Base-by-base conservation (phyloP, 2,797 vertebrate species). In the Onychomys arenicola region DNA sequence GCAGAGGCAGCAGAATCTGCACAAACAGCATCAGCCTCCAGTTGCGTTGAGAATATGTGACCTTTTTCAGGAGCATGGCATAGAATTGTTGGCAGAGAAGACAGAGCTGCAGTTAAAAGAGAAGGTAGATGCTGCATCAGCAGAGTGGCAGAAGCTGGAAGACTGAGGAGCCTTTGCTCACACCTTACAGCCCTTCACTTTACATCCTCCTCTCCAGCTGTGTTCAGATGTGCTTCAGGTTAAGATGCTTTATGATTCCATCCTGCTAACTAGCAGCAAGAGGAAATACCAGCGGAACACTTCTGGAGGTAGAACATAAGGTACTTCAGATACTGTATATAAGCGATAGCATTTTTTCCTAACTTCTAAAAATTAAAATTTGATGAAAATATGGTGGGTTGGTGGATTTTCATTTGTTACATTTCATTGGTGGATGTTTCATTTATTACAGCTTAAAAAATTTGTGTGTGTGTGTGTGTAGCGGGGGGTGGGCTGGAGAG, bases 81-180 rank as follows among this genome's bases (percentile, higher is more conserved):
- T 99, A 99, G 98, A 99, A 99, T 98, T 99, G 99, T 97, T 99
- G 99, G 98, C 99, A 98, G 98, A 99, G 98, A 65, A 99, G 99
- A 96, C 97, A 98, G 93, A 98, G 98, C 99, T 99, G 96, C 21
- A 5, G 46, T 32, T 25, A 57, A 40, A 59, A 57, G 34, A 96
- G 52, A 57, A 40, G 59, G 0, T 4, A 90, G 71, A 86, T 61
- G 59, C 67, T 32, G 0, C 0, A 2, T 1, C 46, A 93, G 12
- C n/a, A 73, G 0, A 19, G 40, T 40, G n/a, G 46, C 5, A 14
- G 32, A 32, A 73, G 61, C 25, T 34, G 3, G 57, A 16, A 46
- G 3, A 87, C 32, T 16, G 8, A 86, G 12, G 40, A 0, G 2
- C 55, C 34, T 16, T 55, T 71, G 67, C 34, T 71, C 67, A 43